phyloP scores from a whole-genome alignment of 2,113 vertebrate species.

The Holacanthus passer region DNA sequence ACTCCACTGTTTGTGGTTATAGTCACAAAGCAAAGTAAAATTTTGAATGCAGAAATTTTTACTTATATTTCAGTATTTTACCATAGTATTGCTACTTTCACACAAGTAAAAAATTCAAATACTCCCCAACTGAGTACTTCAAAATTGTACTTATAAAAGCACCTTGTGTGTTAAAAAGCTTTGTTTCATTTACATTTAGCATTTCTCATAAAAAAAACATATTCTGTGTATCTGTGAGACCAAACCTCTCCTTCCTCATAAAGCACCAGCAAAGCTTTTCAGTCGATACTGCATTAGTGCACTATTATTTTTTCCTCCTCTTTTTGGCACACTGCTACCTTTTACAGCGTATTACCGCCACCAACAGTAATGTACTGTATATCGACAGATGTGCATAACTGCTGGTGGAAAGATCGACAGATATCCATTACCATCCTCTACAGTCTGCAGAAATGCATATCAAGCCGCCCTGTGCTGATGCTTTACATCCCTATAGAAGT shows the following conservation, averaged over 20 bases:
- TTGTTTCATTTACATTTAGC: background rate
- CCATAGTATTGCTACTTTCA: too few relatives aligned
- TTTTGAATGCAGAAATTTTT: too few relatives aligned
- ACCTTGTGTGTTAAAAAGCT: background rate
- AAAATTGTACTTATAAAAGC: background rate
- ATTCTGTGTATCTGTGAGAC: background rate
- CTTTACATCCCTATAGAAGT: background rate
- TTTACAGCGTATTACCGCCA: slow-evolving; percentile 31
- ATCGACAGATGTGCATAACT: slow-evolving; percentile 27
- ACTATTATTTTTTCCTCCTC: background rate
- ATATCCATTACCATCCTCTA: slow-evolving; percentile 47
- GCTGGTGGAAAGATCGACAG: slow-evolving; percentile 20
- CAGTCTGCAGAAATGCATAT: slow-evolving; percentile 36
- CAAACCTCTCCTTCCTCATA: slow-evolving; percentile 7
- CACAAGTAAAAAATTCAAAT: too few relatives aligned
- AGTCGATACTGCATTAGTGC: slow-evolving; percentile 8
- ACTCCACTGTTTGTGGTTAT: too few relatives aligned
- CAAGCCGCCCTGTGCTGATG: background rate
- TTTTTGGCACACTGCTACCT: slow-evolving; percentile 27
- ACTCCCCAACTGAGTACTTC: too few relatives aligned
- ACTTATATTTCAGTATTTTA: too few relatives aligned
- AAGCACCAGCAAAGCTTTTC: slow-evolving; percentile 18
- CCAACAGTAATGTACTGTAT: slow-evolving; percentile 38
- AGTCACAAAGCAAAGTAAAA: too few relatives aligned
- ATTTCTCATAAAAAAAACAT: slow-evolving; percentile 12